A percentile compares a stretch with the other conserved stretches of the same genome.
Conservation (phyloP, 2,888 invertebrate species). For the Mesorhabditis spiculigera region DNA sequence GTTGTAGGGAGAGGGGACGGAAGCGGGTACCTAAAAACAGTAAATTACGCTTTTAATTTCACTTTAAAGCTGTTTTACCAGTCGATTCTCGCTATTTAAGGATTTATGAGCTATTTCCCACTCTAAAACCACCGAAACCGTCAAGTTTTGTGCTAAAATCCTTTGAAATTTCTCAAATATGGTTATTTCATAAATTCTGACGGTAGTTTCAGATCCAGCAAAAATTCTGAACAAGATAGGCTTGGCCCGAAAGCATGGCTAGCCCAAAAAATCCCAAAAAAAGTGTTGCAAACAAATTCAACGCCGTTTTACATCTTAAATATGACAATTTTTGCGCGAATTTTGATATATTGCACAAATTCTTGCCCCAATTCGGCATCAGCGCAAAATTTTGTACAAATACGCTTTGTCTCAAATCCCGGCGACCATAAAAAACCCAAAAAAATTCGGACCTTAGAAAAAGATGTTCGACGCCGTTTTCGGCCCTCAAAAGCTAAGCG, state of each 20-base stretch:
- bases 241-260: too few species aligned
- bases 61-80: neutral
- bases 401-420: neutral
- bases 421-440: neutral
- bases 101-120: too few species aligned
- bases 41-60: constrained; percentile 13
- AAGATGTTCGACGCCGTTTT: neutral
- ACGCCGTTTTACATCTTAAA: neutral
- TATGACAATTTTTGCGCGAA: neutral
- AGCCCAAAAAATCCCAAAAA: too few species aligned
- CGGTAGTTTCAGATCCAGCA: too few species aligned
- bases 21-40: constrained; percentile 81
- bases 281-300: neutral
- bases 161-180: too few species aligned
- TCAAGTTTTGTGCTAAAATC: too few species aligned
- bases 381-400: too few species aligned
- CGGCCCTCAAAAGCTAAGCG: constrained; percentile 23
- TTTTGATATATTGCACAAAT: neutral
- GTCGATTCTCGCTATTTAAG: neutral
- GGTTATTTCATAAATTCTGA: too few species aligned
- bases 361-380: neutral
- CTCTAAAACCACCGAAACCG: too few species aligned
- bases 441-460: neutral
- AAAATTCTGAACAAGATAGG: too few species aligned
- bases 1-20: constrained; percentile 88